Evolutionary conservation across 2,888 invertebrate species (phyloP), one percentile per base, ranked within the genome.

Genomic region (Archips crataeganus): DNA sequence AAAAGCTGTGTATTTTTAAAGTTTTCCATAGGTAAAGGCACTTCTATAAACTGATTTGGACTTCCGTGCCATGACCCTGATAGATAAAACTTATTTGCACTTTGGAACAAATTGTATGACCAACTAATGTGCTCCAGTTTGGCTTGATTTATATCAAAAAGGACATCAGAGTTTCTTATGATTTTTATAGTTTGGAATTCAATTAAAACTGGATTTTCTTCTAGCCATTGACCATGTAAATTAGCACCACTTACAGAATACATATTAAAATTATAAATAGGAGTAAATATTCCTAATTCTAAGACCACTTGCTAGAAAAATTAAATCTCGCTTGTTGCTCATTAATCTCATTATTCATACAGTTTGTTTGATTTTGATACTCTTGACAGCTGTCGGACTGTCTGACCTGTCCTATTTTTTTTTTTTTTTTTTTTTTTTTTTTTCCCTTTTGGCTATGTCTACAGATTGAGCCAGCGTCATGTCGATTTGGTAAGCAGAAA

Each of bases 141-240:
- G 34, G 83, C 79, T 9, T 67, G 54, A 47, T 78, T 77, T 34
- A 79, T 61, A 73, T 80, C 78, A 63, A 84, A 79, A 64, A 80
- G 76, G 34, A 65, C 62, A 10, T 77, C 71, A 62, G 10, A 74
- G 15, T 76, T 63, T 42, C 68, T 73, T 45, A 60, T 64, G n/a
- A 69, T 68, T 32, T 78, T 72, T 9, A 89, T 62, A n/a, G 59
- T 60, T 70, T 80, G 77, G 79, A 92, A 92, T 69, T 80, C 77
- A 72, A 81, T 79, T 68, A 90, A 75, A 65, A 89, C 73, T 51
- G 77, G 70, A 54, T 85, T 80, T 0, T 81, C 76, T 23, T 76
- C 78, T 74, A 85, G 79, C 95, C 95, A 95, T 74, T 95, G 94
- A 2, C 89, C 88, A 79, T 93, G 93, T 79, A 94, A 77, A 84